Evolutionary conservation across 2,888 invertebrate species (phyloP), one percentile per base, ranked within the genome.

Genomic region (Chorisops tibialis): DNA sequence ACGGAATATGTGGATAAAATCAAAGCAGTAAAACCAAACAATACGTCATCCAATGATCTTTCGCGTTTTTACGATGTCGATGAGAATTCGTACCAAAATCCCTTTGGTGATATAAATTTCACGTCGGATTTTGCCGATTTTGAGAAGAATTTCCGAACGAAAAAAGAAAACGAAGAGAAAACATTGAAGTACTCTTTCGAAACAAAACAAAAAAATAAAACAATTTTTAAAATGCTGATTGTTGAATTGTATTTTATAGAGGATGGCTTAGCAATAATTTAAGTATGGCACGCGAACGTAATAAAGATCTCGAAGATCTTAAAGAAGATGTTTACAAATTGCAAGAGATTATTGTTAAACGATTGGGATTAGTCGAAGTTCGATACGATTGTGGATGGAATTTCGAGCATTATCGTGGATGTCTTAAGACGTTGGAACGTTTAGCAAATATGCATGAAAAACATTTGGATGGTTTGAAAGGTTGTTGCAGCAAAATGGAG

Each of bases 301-400:
- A 72, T 81, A 85, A 72, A 81, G 85, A 56, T 83, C 86, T 70
- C 75, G 81, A 73, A 84, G 89, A 45, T 81, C 88, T 79, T 4
- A 82, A 88, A 68, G 85, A 87, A 50, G 94, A 96, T 80, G 89
- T 93, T 11, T 79, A 82, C 59, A 79, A 77, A 63, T 63, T 79
- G 1, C 73, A 78, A 61, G 69, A 73, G 58, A 59, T 65, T n/a
- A 66, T 78, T 24, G 69, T 75, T 61, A 48, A 70, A 21, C 71
- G 73, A 9, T 79, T 87, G 54, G 81, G 82, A 30, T 72, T 90
- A 12, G 79, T 79, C 38, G 83, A 86, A 66, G 81, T 89, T 3
- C 77, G 82, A 21, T 92, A 91, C 83, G 92, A 92, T 69, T 90
- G 88, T 70, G 92, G 92, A 9, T 93, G 93, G 93, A 91, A 92